A percentile compares a stretch with the other conserved stretches of the same genome.
phyloP scores from a whole-genome alignment of 2,888 invertebrate genomes.

The Crematogaster levior region DNA sequence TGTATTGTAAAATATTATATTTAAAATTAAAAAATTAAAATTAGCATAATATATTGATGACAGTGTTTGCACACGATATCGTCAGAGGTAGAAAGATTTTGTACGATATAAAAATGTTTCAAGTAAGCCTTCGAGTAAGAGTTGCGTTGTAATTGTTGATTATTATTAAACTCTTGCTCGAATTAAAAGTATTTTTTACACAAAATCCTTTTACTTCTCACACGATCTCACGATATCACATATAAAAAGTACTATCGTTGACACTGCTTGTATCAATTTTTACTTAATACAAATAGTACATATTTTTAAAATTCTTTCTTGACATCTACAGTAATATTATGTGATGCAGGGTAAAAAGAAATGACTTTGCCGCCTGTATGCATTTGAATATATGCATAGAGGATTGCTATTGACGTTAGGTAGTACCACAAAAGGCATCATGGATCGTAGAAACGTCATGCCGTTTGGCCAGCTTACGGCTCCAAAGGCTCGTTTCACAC shows the following conservation, averaged over 20 bases:
- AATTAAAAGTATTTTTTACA: not conserved
- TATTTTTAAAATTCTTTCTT: not conserved
- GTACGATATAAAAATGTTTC: not conserved
- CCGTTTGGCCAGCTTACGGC: conserved; percentile 42
- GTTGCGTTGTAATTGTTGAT: not conserved
- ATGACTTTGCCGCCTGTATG: not conserved
- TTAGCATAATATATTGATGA: not conserved
- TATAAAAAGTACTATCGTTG: not conserved
- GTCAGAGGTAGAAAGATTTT: not conserved
- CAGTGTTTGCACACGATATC: not conserved
- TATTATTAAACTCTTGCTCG: not conserved
- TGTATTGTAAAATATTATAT: not conserved
- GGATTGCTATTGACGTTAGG: conserved; percentile 25
- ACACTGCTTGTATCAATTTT: not conserved
- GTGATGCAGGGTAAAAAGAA: conserved; percentile 16
- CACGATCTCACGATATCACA: not conserved
- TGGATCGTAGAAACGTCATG: conserved; percentile 53
- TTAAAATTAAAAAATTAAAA: no score
- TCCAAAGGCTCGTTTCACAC: conserved; percentile 44
- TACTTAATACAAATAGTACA: not conserved
- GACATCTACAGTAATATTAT: conserved; percentile 3
- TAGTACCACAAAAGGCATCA: conserved; percentile 44
- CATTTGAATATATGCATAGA: conserved; percentile 12
- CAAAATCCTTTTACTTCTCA: not conserved
- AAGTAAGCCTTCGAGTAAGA: not conserved